Conservation (phyloP, 2,888 invertebrate genomes). For the Agrochola litura region DNA sequence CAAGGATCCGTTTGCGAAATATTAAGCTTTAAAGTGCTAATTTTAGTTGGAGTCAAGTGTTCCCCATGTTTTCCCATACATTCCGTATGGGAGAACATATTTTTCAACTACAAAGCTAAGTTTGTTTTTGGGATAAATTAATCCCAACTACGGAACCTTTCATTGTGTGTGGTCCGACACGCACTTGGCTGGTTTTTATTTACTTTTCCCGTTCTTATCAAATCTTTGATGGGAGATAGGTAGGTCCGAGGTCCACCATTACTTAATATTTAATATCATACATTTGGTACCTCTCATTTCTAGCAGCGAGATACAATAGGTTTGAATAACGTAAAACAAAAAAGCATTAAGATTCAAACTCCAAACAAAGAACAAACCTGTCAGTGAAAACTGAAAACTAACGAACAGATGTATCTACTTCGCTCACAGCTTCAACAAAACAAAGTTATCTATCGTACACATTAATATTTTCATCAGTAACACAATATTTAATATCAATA, state of each 20-base stretch:
- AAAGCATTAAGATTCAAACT: background rate
- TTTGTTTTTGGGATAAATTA: no score
- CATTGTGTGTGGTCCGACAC: no score
- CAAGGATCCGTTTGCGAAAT: no score
- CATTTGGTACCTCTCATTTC: background rate
- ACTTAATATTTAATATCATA: background rate
- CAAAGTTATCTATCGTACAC: slow-evolving; percentile 34
- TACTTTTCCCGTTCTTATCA: background rate
- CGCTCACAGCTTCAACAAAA: slow-evolving; percentile 36
- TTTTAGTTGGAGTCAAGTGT: no score
- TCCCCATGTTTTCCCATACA: no score
- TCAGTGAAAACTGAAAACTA: background rate
- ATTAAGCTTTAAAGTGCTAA: no score
- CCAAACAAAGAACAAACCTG: background rate
- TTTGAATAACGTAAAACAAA: background rate
- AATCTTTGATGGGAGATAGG: background rate
- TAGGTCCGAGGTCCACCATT: background rate
- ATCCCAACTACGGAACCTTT: no score
- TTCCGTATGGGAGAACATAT: no score
- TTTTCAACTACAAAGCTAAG: no score
- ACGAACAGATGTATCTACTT: background rate
- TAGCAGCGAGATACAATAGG: no score
- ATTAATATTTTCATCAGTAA: slow-evolving; percentile 50
- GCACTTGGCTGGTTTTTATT: no score
- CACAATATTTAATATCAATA: slow-evolving; percentile 55